These are phyloP conservation scores for Leistus spinibarbis DNA, from an alignment of 2,888 invertebrate species.

Conservation along the genomic window DNA sequence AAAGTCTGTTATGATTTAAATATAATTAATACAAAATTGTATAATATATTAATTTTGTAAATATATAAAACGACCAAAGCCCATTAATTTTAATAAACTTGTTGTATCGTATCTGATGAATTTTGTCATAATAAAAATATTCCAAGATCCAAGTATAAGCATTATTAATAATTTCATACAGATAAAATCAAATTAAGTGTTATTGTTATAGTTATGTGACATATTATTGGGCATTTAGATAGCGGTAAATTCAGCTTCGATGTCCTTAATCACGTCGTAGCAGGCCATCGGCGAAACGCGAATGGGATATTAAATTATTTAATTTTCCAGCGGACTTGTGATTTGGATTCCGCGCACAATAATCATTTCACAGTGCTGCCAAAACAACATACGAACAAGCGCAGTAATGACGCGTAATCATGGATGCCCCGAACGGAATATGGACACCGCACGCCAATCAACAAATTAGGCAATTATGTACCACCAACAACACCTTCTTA, in stretches of 20 bases:
- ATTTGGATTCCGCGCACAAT: neutral
- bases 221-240: neutral
- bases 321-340: neutral
- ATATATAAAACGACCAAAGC: too few relatives aligned
- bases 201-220: too few relatives aligned
- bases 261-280: neutral
- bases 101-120: too few relatives aligned
- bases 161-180: too few relatives aligned
- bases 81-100: too few relatives aligned
- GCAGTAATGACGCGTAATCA: constrained; percentile 10
- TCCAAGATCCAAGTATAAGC: too few relatives aligned
- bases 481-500: constrained; percentile 22
- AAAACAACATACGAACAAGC: neutral
- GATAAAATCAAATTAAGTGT: too few relatives aligned
- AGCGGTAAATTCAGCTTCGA: neutral
- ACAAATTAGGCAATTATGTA: constrained; percentile 34
- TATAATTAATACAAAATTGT: too few relatives aligned
- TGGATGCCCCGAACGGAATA: constrained; percentile 17
- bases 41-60: too few relatives aligned
- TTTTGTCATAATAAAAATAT: too few relatives aligned
- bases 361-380: neutral
- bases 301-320: neutral
- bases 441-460: neutral
- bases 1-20: too few relatives aligned
- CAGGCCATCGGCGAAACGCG: neutral